Conservation (phyloP, 2,888 invertebrate species). For the Pegoplata infirma region DNA sequence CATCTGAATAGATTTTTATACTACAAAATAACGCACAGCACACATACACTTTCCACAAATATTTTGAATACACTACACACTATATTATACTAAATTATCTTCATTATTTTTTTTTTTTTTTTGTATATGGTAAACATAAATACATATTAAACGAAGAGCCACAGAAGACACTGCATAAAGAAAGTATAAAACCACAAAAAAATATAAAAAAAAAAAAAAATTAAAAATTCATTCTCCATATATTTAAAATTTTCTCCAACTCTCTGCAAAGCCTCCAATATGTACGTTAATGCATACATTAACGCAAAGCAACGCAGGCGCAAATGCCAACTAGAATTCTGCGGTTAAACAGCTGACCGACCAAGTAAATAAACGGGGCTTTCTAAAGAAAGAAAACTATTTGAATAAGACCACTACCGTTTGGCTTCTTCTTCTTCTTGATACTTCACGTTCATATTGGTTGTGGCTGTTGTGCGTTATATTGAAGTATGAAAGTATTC, state of each 20-base stretch:
- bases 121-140: constrained; percentile 17
- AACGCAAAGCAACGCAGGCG: constrained; percentile 21
- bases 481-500: too few relatives aligned
- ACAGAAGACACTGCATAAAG: constrained; percentile 34
- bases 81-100: too few relatives aligned
- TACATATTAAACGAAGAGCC: constrained; percentile 9
- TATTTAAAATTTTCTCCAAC: constrained; percentile 10
- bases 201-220: too few relatives aligned
- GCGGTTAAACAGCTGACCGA: constrained; percentile 54
- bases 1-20: background rate
- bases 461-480: constrained; percentile 13
- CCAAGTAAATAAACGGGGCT: constrained; percentile 41
- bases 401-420: constrained; percentile 47
- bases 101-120: too few relatives aligned
- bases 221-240: constrained; percentile 17
- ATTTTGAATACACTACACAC: background rate
- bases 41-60: background rate
- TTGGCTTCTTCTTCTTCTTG: constrained; percentile 55
- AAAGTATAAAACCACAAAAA: constrained; percentile 36
- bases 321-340: background rate
- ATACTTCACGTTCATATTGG: constrained; percentile 10
- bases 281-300: background rate
- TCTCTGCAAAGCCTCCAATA: constrained; percentile 13
- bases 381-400: constrained; percentile 51
- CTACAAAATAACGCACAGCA: constrained; percentile 1